Evolutionary conservation across 1,140 invertebrate genomes (phyloP), one percentile per base, ranked within the genome.

Genomic region (Sweltsa coloradensis): DNA sequence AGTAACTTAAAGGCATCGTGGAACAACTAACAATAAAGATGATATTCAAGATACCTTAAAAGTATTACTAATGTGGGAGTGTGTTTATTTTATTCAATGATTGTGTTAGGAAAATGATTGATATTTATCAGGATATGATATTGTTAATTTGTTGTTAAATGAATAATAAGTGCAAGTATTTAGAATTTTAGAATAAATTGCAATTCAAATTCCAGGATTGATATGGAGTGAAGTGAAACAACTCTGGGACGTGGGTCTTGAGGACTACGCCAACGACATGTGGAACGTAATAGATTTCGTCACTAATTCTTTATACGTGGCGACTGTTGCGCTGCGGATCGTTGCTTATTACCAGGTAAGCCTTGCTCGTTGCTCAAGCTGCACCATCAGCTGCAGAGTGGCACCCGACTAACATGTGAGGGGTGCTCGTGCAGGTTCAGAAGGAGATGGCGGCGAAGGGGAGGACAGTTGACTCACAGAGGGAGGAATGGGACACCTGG

Each of bases 221-320:
- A 96, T 99, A 59, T 98, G 95, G 95, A 93, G 91, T 53, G 95
- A 98, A 70, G 91, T 97, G 53, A 98, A 97, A 64, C 93, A 97
- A 62, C 69, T 98, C 21, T 98, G 94, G 93, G 90, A 97, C 65
- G 89, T 94, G 51, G 95, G 95, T 0, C 71, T 96, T 19, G 82
- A 90, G 57, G 92, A 97, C 61, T 99, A 98, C 63, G 80, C 91
- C 26, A 84, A 87, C 55, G 94, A 98, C 67, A 97, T 97, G 92
- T 98, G 95, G 95, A 99, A 98, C 66, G 92, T 98, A 41, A 87
- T 98, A 51, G 95, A 98, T 69, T 98, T 98, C 66, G 88, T 96
- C 44, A 98, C 94, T 16, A 98, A 97, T 68, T 93, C 93, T 3
- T 69, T 97, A 13, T 98, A 99, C 65, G 90, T 98, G 37, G 92